Base-by-base conservation (phyloP, 2,113 vertebrate genomes). In the Pholis gunnellus region DNA sequence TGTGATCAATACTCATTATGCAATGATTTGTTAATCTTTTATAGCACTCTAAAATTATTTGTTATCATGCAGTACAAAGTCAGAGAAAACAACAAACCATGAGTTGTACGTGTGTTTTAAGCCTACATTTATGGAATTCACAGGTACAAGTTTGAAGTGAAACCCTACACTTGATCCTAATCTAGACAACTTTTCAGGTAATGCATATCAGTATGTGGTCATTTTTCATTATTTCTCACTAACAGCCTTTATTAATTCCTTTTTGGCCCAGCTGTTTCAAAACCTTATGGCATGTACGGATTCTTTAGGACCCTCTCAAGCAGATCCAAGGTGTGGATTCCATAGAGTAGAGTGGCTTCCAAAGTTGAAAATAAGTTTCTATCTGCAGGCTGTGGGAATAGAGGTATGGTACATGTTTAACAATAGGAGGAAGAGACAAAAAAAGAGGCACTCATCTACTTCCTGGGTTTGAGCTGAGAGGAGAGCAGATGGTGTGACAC, bases 401-500 rank as follows among this genome's bases (percentile, higher is more conserved):
- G n/a, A 67, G 3, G 5, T 66, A 20, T 65, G 42, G 17, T 29
- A 17, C 10, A 52, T n/a, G 48, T 46, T 65, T 60, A 27, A 59
- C 34, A 34, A 34, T 34, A 34, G 34, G 71, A 59, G n/a, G 4
- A 18, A n/a, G 46, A 13, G 34, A 34, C 34, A 27, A 29, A 57
- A 27, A 29, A 57, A 25, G 15, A 25, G 46, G 34, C 72, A 60
- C 60, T 71, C 14, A 69, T 72, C 22, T 60, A 29, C 66, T 20
- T 52, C 36, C 40, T 27, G 9, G 34, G 22, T 54, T 78, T 59
- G 27, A 69, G 79, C 46, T 31, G 80, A 66, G 59, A 36, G 27
- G n/a, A 27, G 59, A 75, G 18, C 81, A 87, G 67, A 83, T 87
- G 85, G 72, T 72, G 75, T 65, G 66, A 67, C 77, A 74, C 72